Evolutionary conservation across 2,888 invertebrate genomes (phyloP).

Genomic region (Hermaeophaga mercurialis): DNA sequence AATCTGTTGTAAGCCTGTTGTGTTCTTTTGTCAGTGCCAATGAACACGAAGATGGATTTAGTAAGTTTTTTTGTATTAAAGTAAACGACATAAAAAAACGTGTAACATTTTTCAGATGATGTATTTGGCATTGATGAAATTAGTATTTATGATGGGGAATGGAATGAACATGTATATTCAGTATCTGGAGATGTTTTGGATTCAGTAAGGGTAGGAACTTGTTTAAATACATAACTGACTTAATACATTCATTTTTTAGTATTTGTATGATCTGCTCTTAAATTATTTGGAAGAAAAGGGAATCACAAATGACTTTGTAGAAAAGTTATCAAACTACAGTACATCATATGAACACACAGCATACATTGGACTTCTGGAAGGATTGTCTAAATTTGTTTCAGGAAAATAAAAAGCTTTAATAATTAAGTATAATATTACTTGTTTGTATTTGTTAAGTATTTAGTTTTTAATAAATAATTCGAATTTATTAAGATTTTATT

Average conservation of each 20-base stretch:
- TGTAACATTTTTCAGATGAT: slow-evolving; percentile 68
- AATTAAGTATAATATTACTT: slow-evolving; percentile 25
- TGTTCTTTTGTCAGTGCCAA: slow-evolving; percentile 77
- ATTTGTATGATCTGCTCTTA: slow-evolving; percentile 92
- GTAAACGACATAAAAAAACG: not conserved
- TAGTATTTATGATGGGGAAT: slow-evolving; percentile 85
- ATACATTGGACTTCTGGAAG: slow-evolving; percentile 87
- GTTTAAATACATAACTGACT: not conserved
- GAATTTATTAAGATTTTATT: too few relatives aligned
- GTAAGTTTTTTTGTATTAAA: slow-evolving; percentile 56
- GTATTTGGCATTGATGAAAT: slow-evolving; percentile 93
- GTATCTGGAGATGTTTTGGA: slow-evolving; percentile 95
- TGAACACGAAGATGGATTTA: slow-evolving; percentile 73
- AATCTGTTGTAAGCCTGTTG: slow-evolving; percentile 79
- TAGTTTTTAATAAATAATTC: slow-evolving; percentile 18
- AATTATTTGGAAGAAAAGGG: slow-evolving; percentile 96
- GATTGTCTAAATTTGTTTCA: slow-evolving; percentile 83
- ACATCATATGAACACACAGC: slow-evolving; percentile 92
- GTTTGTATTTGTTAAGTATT: slow-evolving; percentile 24
- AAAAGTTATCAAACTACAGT: slow-evolving; percentile 84
- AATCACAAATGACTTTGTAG: slow-evolving; percentile 89
- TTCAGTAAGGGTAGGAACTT: slow-evolving; percentile 68
- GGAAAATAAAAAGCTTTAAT: slow-evolving; percentile 55
- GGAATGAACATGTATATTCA: slow-evolving; percentile 84
- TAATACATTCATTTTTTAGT: slow-evolving; percentile 62